Evolutionary conservation across 2,888 invertebrate species (phyloP).

Genomic region (Saturnia japonica): DNA sequence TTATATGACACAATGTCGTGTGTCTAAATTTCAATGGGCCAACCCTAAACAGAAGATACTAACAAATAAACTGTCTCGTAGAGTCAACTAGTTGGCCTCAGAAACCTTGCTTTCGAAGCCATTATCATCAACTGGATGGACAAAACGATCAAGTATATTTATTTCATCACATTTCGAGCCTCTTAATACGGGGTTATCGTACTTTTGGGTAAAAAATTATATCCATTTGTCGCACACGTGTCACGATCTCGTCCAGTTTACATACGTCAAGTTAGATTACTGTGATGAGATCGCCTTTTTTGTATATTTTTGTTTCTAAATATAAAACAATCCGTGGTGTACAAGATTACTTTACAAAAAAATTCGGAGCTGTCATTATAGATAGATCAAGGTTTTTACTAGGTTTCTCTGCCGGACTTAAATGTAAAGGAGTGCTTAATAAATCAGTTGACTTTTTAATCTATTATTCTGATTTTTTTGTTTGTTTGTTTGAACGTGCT

Average conservation of each 20-base stretch:
- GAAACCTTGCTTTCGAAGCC: not conserved
- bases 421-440: not conserved
- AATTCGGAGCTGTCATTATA: not conserved
- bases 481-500: too few species aligned
- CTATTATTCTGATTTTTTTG: too few species aligned
- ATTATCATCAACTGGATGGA: not conserved
- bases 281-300: constrained; percentile 36
- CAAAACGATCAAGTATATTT: not conserved
- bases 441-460: too few species aligned
- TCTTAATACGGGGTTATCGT: constrained; percentile 37
- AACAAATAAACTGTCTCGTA: not conserved
- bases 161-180: constrained; percentile 19
- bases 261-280: constrained; percentile 45
- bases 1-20: too few species aligned
- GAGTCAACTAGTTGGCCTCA: not conserved
- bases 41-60: not conserved
- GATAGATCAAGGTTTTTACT: not conserved
- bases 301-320: constrained; percentile 16
- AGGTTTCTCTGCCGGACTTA: not conserved
- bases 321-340: not conserved
- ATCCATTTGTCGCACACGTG: constrained; percentile 62
- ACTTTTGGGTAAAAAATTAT: constrained; percentile 50
- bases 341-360: not conserved
- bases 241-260: constrained; percentile 41
- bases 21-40: not conserved